Conservation (phyloP, 2,113 vertebrate species). For the Hymenochirus boettgeri region DNA sequence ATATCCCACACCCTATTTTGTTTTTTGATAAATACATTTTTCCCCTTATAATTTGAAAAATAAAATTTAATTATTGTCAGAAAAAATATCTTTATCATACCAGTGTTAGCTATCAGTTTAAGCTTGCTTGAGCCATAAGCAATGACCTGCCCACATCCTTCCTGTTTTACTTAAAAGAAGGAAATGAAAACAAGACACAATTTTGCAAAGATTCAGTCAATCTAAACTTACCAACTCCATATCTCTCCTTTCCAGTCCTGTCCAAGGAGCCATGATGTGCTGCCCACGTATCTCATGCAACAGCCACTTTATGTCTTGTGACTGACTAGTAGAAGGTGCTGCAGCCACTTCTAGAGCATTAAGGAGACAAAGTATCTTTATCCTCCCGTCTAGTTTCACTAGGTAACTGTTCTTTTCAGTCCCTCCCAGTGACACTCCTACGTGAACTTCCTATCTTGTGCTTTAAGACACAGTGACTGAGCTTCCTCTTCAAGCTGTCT, state of each 20-base stretch:
- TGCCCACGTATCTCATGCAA: not conserved
- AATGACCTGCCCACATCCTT: conserved; percentile 38
- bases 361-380: too few relatives aligned
- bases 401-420: not conserved
- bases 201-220: not conserved
- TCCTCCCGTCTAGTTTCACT: not conserved
- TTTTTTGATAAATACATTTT: too few relatives aligned
- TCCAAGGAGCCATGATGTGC: conserved; percentile 22
- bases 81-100: too few relatives aligned
- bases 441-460: conserved; percentile 27
- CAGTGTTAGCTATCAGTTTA: too few relatives aligned
- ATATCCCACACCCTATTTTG: too few relatives aligned
- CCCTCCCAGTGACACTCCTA: conserved; percentile 35
- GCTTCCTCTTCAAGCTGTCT: conserved; percentile 20
- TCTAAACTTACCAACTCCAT: conserved; percentile 30
- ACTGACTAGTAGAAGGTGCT: not conserved
- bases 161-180: conserved; percentile 11
- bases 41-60: too few relatives aligned
- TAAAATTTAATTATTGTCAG: too few relatives aligned
- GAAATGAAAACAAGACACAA: not conserved
- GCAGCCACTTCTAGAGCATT: too few relatives aligned
- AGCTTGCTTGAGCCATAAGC: not conserved
- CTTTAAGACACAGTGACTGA: conserved; percentile 3
- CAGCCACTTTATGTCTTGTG: not conserved
- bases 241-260: conserved; percentile 19